A percentile compares a stretch with the other conserved stretches of the same genome.
Conservation (phyloP, 1,140 invertebrate species). For the Bombus waltoni region DNA sequence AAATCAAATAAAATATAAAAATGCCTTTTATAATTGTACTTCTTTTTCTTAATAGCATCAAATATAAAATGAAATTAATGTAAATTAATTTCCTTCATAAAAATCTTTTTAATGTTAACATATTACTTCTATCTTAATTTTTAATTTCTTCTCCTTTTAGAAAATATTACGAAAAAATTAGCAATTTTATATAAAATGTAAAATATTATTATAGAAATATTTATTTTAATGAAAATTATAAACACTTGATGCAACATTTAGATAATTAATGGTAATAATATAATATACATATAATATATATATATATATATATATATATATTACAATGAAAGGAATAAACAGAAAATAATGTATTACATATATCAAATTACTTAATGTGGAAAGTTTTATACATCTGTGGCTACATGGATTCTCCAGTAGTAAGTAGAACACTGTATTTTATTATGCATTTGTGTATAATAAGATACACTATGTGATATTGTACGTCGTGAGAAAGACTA, state of each 20-base stretch:
- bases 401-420: not conserved
- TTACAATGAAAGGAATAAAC: not conserved
- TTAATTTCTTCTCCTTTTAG: not conserved
- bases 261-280: not conserved
- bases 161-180: not conserved
- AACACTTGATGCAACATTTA: constrained; percentile 21
- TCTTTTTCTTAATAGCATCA: not conserved
- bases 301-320: constrained; percentile 4
- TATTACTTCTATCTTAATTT: not conserved
- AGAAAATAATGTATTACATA: constrained; percentile 2
- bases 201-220: constrained; percentile 31
- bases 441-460: constrained; percentile 53
- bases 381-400: constrained; percentile 12
- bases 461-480: constrained; percentile 35
- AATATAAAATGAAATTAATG: not conserved
- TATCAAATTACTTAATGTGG: not conserved
- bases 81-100: not conserved
- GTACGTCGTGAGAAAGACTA: constrained; percentile 37
- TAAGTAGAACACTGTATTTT: constrained; percentile 42
- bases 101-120: not conserved
- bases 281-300: constrained; percentile 2
- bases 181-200: not conserved
- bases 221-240: constrained; percentile 43
- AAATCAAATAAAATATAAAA: constrained; percentile 8
- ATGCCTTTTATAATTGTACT: not conserved